Percentiles rank a stretch among this genome's conserved stretches.
phyloP scores from a whole-genome alignment of 2,888 invertebrate genomes.

The Tachina fera region DNA sequence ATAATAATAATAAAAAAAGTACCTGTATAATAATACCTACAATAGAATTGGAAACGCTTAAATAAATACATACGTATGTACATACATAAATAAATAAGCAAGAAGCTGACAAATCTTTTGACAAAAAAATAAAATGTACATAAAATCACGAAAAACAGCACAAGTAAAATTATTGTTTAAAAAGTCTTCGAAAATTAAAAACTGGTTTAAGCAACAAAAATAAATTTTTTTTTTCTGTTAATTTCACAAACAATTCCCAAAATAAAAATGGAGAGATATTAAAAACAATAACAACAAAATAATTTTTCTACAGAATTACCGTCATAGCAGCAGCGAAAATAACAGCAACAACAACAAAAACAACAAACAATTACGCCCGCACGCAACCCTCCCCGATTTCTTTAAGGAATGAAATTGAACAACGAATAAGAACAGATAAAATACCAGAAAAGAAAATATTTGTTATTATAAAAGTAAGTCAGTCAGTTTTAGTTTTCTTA shows the following conservation, averaged over 20 bases:
- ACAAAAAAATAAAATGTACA: conserved; percentile 51
- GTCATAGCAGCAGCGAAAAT: conserved; percentile 24
- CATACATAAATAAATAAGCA: conserved; percentile 63
- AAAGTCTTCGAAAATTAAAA: conserved; percentile 59
- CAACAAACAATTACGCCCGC: conserved; percentile 62
- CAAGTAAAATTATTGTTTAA: conserved; percentile 51
- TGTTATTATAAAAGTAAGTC: conserved; percentile 26
- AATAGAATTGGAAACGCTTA: conserved; percentile 63
- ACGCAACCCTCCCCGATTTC: conserved; percentile 28
- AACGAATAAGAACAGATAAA: conserved; percentile 14
- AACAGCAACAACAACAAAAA: conserved; percentile 12
- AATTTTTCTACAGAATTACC: conserved; percentile 49
- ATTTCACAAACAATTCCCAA: conserved; percentile 64
- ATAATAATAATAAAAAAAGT: conserved; percentile 17
- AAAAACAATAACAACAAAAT: conserved; percentile 39
- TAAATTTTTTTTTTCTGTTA: neutral
- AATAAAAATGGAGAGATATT: conserved; percentile 37
- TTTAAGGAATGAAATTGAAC: conserved; percentile 27
- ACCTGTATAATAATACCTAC: conserved; percentile 55
- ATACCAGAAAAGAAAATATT: conserved; percentile 52
- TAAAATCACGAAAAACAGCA: conserved; percentile 30
- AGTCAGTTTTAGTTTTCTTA: conserved; percentile 26
- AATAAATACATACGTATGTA: too few species aligned
- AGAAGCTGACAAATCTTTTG: conserved; percentile 71
- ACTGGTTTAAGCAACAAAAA: conserved; percentile 60